Base-by-base conservation (phyloP, 2,113 vertebrate species). In the Periophthalmodon schlosseri region DNA sequence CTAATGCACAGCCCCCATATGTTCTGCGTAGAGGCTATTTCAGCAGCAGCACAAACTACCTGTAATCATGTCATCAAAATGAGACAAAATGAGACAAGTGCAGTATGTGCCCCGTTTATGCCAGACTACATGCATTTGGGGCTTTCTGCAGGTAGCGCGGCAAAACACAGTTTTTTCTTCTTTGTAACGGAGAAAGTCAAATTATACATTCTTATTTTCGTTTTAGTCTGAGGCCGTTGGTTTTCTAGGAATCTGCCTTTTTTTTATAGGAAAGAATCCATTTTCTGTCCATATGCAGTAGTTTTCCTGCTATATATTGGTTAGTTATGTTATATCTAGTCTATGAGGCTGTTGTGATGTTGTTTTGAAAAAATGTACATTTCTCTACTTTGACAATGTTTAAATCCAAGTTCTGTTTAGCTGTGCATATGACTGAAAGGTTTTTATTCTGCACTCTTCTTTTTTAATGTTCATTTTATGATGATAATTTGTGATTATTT, bases 1-100 rank as follows among this genome's bases (percentile, higher is more conserved):
- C 33, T 4, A n/a, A 65, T 39, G 63, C 9, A 65, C 34, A 65
- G 33, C 63, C 34, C 16, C 63, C 34, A 65, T 65, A 65, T 65
- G 63, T 65, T 44, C 34, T 65, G 18, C 4, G 13, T 3, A 5
- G n/a, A 44, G 63, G 16, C 10, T 16, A n/a, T 65, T n/a, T n/a
- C 63, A 34, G 34, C 9, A 2, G 10, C 33, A n/a, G 63, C 63
- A 21, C 63, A 44, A 65, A 65, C 39, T 65, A 20, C 39, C 34
- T 39, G 63, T 65, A 65, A 65, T 65, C 63, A 65, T 39, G 20
- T 18, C 34, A 9, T 65, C 54, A 3, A 52, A 16, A 70, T 33
- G 18, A 70, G 36, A 67, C 61, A 33, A 52, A 36, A 54, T 20
- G 72, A 49, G 49, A 24, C 6, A 57, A 33, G 28, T 0, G 21